Evolutionary conservation across 2,888 invertebrate genomes (phyloP).

Genomic region (Neria commutata): DNA sequence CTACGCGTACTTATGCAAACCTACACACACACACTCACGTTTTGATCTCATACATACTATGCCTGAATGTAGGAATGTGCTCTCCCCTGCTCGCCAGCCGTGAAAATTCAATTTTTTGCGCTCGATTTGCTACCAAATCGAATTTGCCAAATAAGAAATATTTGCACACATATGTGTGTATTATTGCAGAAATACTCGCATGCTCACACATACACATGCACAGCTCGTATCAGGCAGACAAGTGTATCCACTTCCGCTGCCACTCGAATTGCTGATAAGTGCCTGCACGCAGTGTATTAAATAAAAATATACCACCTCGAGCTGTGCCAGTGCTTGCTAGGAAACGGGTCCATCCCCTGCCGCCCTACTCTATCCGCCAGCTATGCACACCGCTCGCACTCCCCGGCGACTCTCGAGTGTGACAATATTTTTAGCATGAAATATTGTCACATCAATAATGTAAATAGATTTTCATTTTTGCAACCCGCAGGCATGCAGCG

Average conservation of each 20-base stretch:
- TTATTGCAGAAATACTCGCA: neutral
- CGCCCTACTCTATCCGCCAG: neutral
- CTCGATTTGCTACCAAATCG: slow-evolving; percentile 1
- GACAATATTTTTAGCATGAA: neutral
- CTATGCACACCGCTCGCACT: no score
- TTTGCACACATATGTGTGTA: neutral
- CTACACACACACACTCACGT: no score
- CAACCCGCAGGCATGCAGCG: no score
- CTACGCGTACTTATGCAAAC: no score
- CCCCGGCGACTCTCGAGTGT: neutral
- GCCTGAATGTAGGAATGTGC: no score
- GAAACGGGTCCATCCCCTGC: neutral
- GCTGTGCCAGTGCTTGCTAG: neutral
- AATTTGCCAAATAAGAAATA: neutral
- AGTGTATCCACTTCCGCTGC: neutral
- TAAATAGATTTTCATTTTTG: neutral
- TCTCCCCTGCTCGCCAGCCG: neutral
- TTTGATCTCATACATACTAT: no score
- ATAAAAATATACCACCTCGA: neutral
- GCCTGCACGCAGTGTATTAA: neutral
- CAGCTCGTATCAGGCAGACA: neutral
- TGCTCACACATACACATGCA: neutral
- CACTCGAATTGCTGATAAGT: neutral
- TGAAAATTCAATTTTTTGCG: neutral
- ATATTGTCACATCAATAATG: neutral